Percentiles rank a stretch among this genome's conserved stretches.
phyloP scores from a whole-genome alignment of 2,113 vertebrate genomes.

The Erpornis zantholeuca region DNA sequence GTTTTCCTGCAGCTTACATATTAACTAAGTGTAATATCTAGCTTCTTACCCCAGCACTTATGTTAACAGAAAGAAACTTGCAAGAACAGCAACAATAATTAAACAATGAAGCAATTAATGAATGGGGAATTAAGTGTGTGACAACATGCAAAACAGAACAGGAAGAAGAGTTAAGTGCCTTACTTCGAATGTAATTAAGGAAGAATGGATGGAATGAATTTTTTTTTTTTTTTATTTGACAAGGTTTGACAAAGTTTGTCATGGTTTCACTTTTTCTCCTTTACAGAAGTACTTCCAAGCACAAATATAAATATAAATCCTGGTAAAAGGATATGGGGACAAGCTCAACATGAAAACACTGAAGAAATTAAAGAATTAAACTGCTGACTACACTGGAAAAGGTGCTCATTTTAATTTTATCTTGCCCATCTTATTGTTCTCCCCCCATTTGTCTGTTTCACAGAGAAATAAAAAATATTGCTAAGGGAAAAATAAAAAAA shows the following conservation, averaged over 20 bases:
- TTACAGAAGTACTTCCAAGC: background rate
- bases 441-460: background rate
- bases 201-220: background rate
- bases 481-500: background rate
- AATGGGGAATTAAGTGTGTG: background rate
- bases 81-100: background rate
- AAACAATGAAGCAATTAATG: constrained; percentile 14
- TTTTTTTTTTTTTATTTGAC: background rate
- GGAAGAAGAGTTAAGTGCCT: background rate
- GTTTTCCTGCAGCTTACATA: background rate
- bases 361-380: background rate
- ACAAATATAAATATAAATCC: background rate
- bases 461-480: background rate
- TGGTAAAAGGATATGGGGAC: background rate
- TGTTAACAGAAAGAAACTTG: background rate
- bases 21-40: background rate
- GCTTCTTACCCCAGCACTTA: background rate
- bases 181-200: background rate
- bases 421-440: background rate
- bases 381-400: background rate
- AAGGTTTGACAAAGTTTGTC: background rate
- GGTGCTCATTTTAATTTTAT: background rate
- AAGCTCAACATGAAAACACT: background rate
- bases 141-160: background rate
- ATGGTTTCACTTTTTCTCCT: background rate